Evolutionary conservation across 1,140 invertebrate species (phyloP).

Genomic region (Lethocerus indicus): DNA sequence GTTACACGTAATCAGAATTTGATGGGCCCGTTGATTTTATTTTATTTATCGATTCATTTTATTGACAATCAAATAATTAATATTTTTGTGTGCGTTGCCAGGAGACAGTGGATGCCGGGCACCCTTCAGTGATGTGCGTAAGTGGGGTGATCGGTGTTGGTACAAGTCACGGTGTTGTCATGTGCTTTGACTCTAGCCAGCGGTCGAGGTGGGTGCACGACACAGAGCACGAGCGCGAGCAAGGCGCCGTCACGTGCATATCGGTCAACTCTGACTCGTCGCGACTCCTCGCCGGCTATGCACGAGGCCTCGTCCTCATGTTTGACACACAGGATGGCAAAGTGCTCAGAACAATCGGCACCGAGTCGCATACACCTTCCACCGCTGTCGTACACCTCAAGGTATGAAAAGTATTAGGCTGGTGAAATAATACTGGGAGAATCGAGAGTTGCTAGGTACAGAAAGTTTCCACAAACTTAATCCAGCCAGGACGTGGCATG

Average conservation of each 20-base stretch:
- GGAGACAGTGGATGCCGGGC: no score
- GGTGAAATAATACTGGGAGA: no score
- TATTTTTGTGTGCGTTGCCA: no score
- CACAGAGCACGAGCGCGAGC: conserved; percentile 25
- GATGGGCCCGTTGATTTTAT: no score
- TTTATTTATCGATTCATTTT: no score
- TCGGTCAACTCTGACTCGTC: conserved; percentile 71
- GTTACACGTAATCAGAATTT: no score
- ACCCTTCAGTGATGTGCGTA: conserved; percentile 53
- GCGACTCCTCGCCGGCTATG: conserved; percentile 69
- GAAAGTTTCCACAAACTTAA: no score
- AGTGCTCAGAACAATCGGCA: conserved; percentile 55
- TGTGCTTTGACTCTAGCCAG: conserved; percentile 76
- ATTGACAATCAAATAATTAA: no score
- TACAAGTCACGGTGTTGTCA: conserved; percentile 78
- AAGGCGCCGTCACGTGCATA: conserved; percentile 57
- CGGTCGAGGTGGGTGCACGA: conserved; percentile 21
- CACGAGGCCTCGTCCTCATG: conserved; percentile 72
- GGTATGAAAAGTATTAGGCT: conserved; percentile 36
- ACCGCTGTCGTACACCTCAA: conserved; percentile 36
- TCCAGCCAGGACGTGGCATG: no score
- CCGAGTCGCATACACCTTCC: conserved; percentile 14
- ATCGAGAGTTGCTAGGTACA: no score
- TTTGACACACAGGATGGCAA: conserved; percentile 61
- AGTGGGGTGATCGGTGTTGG: conserved; percentile 70